These are phyloP conservation scores for Spatulosminthurus flaviceps DNA, from an alignment of 2,888 invertebrate species.

Conservation along the genomic window DNA sequence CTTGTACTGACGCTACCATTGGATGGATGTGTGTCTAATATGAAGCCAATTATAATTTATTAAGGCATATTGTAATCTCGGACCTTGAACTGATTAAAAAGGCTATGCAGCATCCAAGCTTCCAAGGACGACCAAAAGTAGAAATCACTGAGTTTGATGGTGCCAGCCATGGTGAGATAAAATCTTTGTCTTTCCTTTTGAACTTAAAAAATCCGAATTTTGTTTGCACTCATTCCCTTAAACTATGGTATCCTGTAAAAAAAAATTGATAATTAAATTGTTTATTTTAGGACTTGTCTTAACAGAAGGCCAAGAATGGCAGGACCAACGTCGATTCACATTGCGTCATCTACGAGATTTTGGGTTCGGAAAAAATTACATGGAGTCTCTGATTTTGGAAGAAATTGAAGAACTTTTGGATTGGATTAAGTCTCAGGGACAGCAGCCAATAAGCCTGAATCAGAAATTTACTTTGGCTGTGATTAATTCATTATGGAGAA, in stretches of 20 bases:
- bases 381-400: slow-evolving; percentile 22
- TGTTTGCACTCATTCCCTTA: no score
- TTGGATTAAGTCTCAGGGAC: slow-evolving; percentile 7
- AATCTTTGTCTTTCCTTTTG: background rate
- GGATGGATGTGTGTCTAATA: background rate
- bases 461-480: slow-evolving; percentile 34
- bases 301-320: background rate
- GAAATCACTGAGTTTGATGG: background rate
- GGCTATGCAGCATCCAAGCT: background rate
- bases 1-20: no score
- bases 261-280: background rate
- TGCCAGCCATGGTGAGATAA: background rate
- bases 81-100: background rate
- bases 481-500: slow-evolving; percentile 33
- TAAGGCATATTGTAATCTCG: background rate
- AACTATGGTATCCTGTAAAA: background rate
- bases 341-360: slow-evolving; percentile 6
- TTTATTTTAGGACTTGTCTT: background rate
- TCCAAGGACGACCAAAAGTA: background rate
- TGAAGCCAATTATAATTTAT: background rate
- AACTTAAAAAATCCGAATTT: background rate
- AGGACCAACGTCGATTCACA: background rate
- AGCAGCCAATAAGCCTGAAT: background rate
- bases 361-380: slow-evolving; percentile 36
- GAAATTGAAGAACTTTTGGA: slow-evolving; percentile 39